Conservation (phyloP, 2,888 invertebrate species). For the Sarcophaga subvicina region DNA sequence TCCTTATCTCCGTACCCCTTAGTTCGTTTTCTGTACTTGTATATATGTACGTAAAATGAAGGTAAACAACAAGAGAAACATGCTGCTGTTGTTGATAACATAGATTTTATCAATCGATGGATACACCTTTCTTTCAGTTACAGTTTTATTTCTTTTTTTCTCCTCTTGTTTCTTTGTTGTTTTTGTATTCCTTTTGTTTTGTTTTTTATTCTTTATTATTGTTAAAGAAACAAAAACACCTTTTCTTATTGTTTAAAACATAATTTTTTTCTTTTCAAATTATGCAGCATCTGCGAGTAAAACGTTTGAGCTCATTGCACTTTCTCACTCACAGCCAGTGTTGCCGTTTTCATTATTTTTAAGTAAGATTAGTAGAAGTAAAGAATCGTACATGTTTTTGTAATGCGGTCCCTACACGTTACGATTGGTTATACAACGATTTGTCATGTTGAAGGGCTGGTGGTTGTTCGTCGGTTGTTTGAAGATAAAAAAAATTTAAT, state of each 20-base stretch:
- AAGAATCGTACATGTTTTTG: too few species aligned
- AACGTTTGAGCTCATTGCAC: conserved; percentile 15
- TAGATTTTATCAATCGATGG: conserved; percentile 57
- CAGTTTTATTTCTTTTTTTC: not conserved
- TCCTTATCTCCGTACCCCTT: not conserved
- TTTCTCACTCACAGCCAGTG: not conserved
- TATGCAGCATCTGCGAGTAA: conserved; percentile 55
- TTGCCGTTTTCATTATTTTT: too few species aligned
- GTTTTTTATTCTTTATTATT: not conserved
- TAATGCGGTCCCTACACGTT: too few species aligned
- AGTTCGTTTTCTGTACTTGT: not conserved
- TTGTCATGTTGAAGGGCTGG: too few species aligned
- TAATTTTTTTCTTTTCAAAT: conserved; percentile 5
- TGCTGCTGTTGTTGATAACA: conserved; percentile 50
- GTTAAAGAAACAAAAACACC: conserved; percentile 24
- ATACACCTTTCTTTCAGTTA: conserved; percentile 47
- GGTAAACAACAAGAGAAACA: not conserved
- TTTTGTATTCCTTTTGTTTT: not conserved
- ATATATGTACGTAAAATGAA: not conserved
- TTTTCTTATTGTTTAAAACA: conserved; percentile 28
- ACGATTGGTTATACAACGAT: too few species aligned
- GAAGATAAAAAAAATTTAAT: too few species aligned
- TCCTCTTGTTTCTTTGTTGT: not conserved
- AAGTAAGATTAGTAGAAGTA: too few species aligned
- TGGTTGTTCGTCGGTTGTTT: too few species aligned